Percentiles rank a stretch among this genome's conserved stretches.
phyloP scores from a whole-genome alignment of 2,113 vertebrate species.

The Cephalopholis sonnerati region DNA sequence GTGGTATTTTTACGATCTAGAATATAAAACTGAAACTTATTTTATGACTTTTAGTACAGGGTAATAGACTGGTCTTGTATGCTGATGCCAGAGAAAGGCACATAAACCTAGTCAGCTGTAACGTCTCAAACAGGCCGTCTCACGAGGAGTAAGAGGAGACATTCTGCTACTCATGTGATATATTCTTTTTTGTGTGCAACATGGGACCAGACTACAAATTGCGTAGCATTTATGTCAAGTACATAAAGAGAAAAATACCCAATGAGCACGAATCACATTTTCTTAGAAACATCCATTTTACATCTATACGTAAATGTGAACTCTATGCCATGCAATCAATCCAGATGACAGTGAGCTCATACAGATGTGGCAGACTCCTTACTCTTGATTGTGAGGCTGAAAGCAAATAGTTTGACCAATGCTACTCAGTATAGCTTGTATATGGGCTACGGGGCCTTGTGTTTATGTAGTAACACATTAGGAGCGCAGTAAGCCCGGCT shows the following conservation, averaged over 20 bases:
- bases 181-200: neutral
- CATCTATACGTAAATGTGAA: neutral
- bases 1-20: too few species aligned
- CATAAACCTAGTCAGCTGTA: neutral
- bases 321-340: neutral
- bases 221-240: neutral
- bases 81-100: neutral
- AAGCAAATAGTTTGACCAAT: neutral
- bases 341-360: neutral
- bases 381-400: neutral
- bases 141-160: slow-evolving; percentile 5
- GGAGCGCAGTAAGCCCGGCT: slow-evolving; percentile 48
- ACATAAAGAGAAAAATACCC: neutral
- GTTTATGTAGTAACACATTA: slow-evolving; percentile 50
- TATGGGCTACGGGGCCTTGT: slow-evolving; percentile 1
- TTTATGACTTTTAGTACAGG: neutral
- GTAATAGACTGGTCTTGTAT: neutral
- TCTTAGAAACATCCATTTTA: neutral
- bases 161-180: slow-evolving; percentile 15
- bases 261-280: neutral
- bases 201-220: neutral
- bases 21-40: neutral
- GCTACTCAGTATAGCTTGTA: neutral
- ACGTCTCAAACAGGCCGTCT: neutral
- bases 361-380: neutral